phyloP scores from a whole-genome alignment of 1,140 invertebrate species.

The Asbolus verrucosus region DNA sequence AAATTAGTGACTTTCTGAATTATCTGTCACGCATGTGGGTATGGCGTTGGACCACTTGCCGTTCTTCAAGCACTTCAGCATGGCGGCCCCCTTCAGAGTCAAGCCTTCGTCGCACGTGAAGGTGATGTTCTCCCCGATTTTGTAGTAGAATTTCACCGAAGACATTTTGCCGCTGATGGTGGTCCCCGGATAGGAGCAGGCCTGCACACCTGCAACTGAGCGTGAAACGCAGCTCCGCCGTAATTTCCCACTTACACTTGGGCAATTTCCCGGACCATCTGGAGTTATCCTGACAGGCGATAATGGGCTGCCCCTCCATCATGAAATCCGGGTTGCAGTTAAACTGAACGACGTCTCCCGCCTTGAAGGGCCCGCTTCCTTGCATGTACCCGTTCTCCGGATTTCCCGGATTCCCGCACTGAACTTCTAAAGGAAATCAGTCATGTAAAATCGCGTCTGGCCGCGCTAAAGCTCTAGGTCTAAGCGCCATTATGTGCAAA shows the following conservation, averaged over 20 bases:
- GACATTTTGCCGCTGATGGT: constrained; percentile 87
- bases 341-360: constrained; percentile 86
- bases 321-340: constrained; percentile 89
- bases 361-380: constrained; percentile 78
- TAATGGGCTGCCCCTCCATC: constrained; percentile 86
- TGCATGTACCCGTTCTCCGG: constrained; percentile 83
- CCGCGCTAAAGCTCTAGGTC: not conserved
- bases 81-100: constrained; percentile 77
- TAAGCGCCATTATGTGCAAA: constrained; percentile 14
- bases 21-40: constrained; percentile 73
- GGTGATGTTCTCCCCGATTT: constrained; percentile 85
- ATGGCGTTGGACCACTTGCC: constrained; percentile 89
- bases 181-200: constrained; percentile 87
- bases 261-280: constrained; percentile 86
- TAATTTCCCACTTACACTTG: constrained; percentile 74
- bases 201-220: constrained; percentile 74
- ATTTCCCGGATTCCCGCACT: constrained; percentile 76
- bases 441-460: not conserved
- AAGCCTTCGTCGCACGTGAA: constrained; percentile 86
- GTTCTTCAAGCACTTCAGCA: constrained; percentile 81
- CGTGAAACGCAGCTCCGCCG: not conserved
- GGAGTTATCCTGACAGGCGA: constrained; percentile 89
- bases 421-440: constrained; percentile 73
- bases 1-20: constrained; percentile 12
- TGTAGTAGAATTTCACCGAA: constrained; percentile 87